A percentile compares a stretch with the other conserved stretches of the same genome.
Conservation (phyloP, 1,140 invertebrate genomes). For the Eciton burchellii region DNA sequence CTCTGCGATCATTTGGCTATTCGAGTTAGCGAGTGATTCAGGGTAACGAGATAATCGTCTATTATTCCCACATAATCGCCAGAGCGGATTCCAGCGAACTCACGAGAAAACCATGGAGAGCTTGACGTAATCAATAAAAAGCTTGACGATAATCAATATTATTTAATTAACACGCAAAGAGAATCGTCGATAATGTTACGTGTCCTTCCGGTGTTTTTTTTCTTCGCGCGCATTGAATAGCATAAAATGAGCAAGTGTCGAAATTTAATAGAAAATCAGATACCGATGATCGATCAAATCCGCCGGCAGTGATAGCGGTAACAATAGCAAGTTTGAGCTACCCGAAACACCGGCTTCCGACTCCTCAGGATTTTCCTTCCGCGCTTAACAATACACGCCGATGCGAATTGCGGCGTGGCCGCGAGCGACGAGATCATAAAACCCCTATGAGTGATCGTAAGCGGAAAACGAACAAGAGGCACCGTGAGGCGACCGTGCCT, state of each 20-base stretch:
- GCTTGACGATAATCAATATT: not conserved
- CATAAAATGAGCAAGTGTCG: not conserved
- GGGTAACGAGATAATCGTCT: not conserved
- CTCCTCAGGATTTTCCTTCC: conserved; percentile 35
- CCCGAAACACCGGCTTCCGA: conserved; percentile 23
- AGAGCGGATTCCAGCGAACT: not conserved
- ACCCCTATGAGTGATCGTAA: conserved; percentile 70
- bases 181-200: not conserved
- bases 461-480: conserved; percentile 67
- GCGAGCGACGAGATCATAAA: conserved; percentile 71
- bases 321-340: conserved; percentile 38
- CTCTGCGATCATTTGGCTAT: conserved; percentile 17
- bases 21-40: not conserved
- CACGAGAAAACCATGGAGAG: too few relatives aligned
- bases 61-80: not conserved
- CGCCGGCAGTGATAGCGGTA: conserved; percentile 6
- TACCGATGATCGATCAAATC: not conserved
- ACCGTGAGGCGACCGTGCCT: conserved; percentile 45
- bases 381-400: conserved; percentile 49
- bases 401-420: conserved; percentile 58
- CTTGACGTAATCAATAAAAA: not conserved
- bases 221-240: not conserved
- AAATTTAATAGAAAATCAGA: not conserved
- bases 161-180: not conserved
- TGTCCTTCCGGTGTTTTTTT: not conserved